Evolutionary conservation across 2,113 vertebrate genomes (phyloP).

Genomic region (Bolborhynchus lineola): DNA sequence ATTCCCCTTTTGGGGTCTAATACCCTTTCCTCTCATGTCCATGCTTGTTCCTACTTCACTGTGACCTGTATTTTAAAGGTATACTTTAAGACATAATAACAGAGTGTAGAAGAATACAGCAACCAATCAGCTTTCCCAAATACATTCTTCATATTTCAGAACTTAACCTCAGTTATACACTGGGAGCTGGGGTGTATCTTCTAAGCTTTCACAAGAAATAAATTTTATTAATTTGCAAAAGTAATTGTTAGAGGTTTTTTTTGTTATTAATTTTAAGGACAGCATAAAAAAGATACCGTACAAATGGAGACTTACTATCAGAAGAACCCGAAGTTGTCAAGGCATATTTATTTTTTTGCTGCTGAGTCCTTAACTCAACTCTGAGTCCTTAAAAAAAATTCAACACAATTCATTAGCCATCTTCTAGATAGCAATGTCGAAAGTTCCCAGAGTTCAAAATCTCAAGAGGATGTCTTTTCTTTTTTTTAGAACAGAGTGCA

Average conservation of each 20-base stretch:
- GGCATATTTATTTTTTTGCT: background rate
- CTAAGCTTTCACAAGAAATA: background rate
- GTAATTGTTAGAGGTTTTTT: background rate
- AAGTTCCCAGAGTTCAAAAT: background rate
- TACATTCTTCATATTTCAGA: background rate
- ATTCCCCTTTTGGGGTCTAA: background rate
- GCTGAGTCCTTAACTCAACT: background rate
- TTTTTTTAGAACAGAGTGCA: background rate
- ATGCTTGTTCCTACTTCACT: background rate
- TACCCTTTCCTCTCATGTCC: background rate
- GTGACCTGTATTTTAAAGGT: background rate
- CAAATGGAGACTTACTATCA: background rate
- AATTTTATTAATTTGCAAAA: background rate
- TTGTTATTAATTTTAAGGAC: background rate
- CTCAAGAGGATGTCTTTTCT: background rate
- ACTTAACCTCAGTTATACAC: background rate
- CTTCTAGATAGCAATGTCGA: background rate
- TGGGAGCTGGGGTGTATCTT: background rate
- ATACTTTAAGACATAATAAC: background rate
- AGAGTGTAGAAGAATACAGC: background rate
- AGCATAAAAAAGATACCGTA: background rate
- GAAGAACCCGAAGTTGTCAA: background rate
- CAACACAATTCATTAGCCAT: background rate
- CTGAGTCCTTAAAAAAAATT: background rate
- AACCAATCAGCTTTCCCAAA: background rate